phyloP scores from a whole-genome alignment of 2,888 invertebrate genomes.

The Luffia ferchaultella region DNA sequence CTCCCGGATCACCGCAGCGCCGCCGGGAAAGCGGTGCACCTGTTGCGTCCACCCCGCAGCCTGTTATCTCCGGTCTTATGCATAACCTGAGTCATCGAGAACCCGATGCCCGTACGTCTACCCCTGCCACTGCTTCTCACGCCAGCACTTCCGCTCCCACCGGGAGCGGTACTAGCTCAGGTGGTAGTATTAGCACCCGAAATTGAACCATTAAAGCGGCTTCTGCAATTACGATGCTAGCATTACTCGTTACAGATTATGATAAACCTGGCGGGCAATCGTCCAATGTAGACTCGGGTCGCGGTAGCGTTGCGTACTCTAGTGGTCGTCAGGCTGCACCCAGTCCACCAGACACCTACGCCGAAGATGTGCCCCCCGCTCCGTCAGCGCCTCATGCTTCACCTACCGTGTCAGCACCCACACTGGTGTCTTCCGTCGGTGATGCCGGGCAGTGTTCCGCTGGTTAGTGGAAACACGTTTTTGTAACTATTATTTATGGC shows the following conservation, averaged over 20 bases:
- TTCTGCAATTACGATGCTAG: no score
- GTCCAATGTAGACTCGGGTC: slow-evolving; percentile 80
- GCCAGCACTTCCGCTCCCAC: slow-evolving; percentile 22
- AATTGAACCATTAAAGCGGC: no score
- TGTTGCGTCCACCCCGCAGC: neutral
- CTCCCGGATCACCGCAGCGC: neutral
- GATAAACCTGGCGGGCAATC: slow-evolving; percentile 79
- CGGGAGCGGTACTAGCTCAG: slow-evolving; percentile 71
- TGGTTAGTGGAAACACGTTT: slow-evolving; percentile 40
- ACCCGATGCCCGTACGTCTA: no score
- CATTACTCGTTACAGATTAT: no score
- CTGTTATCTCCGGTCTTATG: no score
- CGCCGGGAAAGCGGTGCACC: neutral
- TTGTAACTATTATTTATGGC: no score
- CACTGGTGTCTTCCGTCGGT: neutral
- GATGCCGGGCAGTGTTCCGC: slow-evolving; percentile 41
- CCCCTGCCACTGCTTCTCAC: slow-evolving; percentile 6
- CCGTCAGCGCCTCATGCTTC: slow-evolving; percentile 8
- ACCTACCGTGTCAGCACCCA: neutral
- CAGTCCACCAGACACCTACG: slow-evolving; percentile 63
- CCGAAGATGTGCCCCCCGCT: slow-evolving; percentile 59
- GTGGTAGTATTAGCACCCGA: slow-evolving; percentile 26
- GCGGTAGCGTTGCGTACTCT: slow-evolving; percentile 83
- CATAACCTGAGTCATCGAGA: no score
- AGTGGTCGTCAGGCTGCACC: slow-evolving; percentile 71